Evolutionary conservation across 2,888 invertebrate genomes (phyloP).

Genomic region (Augochlorella aurata): DNA sequence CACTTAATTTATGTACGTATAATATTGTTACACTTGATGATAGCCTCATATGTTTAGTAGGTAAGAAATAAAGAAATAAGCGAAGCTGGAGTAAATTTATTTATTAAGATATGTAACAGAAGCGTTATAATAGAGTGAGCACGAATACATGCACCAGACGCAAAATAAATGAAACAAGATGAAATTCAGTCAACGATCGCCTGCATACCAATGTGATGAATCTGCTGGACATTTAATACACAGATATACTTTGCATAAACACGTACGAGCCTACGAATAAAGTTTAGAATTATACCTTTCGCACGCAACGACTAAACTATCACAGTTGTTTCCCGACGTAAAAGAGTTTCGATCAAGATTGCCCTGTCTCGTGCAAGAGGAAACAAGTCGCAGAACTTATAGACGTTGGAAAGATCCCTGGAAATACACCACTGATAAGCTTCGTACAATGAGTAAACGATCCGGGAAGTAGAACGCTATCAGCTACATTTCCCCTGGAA

Average conservation of each 20-base stretch:
- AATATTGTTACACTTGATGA: background rate
- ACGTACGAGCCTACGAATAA: background rate
- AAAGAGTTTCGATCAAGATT: background rate
- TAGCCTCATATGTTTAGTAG: background rate
- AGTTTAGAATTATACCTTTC: conserved; percentile 1
- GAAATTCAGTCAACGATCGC: background rate
- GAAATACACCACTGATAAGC: conserved; percentile 42
- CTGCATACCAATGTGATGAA: conserved; percentile 51
- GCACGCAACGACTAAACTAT: background rate
- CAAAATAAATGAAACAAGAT: background rate
- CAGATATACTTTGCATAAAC: conserved; percentile 9
- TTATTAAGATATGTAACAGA: conserved; percentile 6
- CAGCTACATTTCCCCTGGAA: conserved; percentile 43
- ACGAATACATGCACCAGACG: background rate
- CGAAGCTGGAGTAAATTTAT: background rate
- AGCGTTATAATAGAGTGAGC: background rate
- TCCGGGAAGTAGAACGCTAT: conserved; percentile 10
- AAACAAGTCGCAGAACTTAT: background rate
- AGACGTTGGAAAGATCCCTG: conserved; percentile 22
- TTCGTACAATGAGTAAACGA: conserved; percentile 11
- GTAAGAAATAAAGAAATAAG: background rate
- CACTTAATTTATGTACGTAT: background rate
- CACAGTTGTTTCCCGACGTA: background rate
- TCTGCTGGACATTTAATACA: conserved; percentile 17
- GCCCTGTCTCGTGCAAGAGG: conserved; percentile 8